A percentile compares a stretch with the other conserved stretches of the same genome.
Evolutionary conservation across 1,140 invertebrate genomes (phyloP).

Genomic region (Ganaspis sp.): DNA sequence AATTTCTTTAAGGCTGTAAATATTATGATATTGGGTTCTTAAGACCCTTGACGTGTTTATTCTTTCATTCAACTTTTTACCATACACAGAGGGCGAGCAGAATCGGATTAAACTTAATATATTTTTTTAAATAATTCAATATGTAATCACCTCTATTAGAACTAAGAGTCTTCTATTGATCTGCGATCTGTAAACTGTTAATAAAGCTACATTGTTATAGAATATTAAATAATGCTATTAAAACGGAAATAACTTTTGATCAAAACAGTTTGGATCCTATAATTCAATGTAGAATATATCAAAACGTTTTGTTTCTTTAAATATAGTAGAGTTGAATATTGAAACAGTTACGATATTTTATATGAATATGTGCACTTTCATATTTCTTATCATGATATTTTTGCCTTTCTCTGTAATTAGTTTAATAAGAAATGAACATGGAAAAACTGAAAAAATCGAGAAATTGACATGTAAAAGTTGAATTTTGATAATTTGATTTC

Average conservation of each 20-base stretch:
- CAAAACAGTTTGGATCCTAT: background rate
- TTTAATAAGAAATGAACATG: background rate
- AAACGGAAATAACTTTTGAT: background rate
- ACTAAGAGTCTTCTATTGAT: background rate
- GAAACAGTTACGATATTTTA: background rate
- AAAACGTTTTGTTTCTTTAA: too few relatives aligned
- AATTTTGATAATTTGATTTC: too few relatives aligned
- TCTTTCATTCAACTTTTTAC: background rate
- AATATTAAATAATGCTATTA: background rate
- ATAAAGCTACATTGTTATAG: background rate
- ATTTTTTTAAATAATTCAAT: conserved; percentile 11
- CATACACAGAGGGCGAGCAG: background rate
- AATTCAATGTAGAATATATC: too few relatives aligned
- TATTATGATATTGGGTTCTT: background rate
- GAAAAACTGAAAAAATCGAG: conserved; percentile 41
- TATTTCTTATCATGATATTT: background rate
- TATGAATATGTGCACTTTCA: background rate
- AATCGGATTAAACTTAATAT: background rate
- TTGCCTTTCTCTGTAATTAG: background rate
- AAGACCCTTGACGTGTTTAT: background rate
- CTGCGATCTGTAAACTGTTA: background rate
- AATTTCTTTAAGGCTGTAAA: background rate
- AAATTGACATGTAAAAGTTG: background rate
- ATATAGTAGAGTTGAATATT: background rate
- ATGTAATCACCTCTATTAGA: background rate